Percentiles rank a stretch among this genome's conserved stretches.
phyloP scores from a whole-genome alignment of 2,888 invertebrate genomes.

The Oxystoma pomonae region DNA sequence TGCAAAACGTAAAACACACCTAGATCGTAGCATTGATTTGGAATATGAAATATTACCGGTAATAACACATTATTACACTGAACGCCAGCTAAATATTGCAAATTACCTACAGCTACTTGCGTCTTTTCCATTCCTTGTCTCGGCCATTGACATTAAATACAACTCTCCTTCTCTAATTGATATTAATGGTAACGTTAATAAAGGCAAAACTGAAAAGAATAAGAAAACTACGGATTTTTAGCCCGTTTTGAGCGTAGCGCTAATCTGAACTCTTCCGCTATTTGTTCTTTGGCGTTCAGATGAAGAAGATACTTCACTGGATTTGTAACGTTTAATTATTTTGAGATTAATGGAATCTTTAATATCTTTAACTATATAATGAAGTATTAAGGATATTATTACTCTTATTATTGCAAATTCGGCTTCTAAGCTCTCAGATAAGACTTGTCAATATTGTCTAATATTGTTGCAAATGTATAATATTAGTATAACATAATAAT shows the following conservation, averaged over 20 bases:
- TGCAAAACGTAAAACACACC: slow-evolving; percentile 13
- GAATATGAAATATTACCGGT: neutral
- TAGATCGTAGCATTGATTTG: neutral
- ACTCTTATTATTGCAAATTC: too few species aligned
- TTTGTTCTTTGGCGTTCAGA: neutral
- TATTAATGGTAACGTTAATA: neutral
- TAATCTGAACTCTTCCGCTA: neutral
- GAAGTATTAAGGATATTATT: too few species aligned
- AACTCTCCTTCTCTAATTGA: neutral
- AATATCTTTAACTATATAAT: too few species aligned
- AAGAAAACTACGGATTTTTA: neutral
- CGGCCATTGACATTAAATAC: neutral
- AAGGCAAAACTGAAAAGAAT: neutral
- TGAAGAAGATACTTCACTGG: too few species aligned
- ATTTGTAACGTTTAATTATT: too few species aligned
- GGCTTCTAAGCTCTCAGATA: too few species aligned
- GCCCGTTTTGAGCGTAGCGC: neutral
- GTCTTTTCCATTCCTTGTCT: neutral
- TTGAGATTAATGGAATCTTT: too few species aligned
- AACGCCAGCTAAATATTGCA: neutral
- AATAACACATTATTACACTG: neutral
- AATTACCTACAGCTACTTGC: neutral
- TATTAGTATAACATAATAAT: too few species aligned
- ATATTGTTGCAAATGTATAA: too few species aligned
- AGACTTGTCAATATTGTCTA: too few species aligned